Evolutionary conservation across 2,888 invertebrate genomes (phyloP), one percentile per base, ranked within the genome.

Genomic region (Tillus elongatus): DNA sequence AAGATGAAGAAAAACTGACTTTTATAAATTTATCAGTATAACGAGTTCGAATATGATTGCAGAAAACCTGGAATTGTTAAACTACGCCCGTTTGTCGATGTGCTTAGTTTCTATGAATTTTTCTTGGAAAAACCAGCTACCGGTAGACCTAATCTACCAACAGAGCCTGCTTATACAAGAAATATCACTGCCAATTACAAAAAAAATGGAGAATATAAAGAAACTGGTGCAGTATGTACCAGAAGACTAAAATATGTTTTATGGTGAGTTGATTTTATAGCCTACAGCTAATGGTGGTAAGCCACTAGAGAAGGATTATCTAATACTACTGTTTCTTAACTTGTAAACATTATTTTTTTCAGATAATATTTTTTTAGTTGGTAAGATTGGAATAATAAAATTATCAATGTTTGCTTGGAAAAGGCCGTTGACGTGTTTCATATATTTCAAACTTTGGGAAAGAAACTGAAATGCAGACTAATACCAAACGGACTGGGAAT

Each of bases 131-230:
- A 19, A 19, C 24, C 24, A 19, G 24, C 24, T 19, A n/a, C 6
- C 6, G 24, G 6, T 19, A 8, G 24, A 8, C 24, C 24, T 19
- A 19, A 19, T 19, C 24, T 19, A 19, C 24, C 24, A 19, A 19
- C 24, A 19, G n/a, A 19, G 24, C 24, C 24, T 19, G 24, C 24
- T n/a, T 19, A 19, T n/a, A 19, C 24, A 19, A n/a, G 24, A 19
- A 19, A 19, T 8, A 19, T 19, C 24, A 6, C 6, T 19, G n/a
- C n/a, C n/a, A 19, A 19, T 19, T 19, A n/a, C 24, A 19, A 19
- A 19, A 19, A 19, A 19, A 19, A n/a, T 19, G 6, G n/a, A 19
- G 6, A 19, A 19, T 19, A 8, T 19, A n/a, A 19, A 19, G 24
- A 19, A 19, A 19, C 24, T 19, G 6, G 6, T 19, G 24, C 24